These are phyloP conservation scores for Notodonta ziczac DNA, from an alignment of 2,888 invertebrate genomes.

Conservation along the genomic window DNA sequence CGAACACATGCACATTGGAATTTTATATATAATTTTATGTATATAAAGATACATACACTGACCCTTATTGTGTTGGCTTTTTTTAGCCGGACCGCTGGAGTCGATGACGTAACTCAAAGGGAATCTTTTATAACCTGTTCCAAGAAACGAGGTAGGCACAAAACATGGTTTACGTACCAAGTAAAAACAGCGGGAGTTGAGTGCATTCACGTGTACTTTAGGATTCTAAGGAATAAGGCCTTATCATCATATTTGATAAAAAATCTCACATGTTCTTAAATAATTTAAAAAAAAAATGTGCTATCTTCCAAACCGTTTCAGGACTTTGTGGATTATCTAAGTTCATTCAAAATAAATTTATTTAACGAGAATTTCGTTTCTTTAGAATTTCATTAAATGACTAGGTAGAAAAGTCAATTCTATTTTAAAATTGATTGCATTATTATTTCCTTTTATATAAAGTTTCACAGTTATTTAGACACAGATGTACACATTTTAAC, in stretches of 20 bases:
- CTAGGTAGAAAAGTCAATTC: not conserved
- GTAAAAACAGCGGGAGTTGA: conserved; percentile 26
- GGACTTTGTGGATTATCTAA: too few relatives aligned
- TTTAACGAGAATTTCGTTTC: too few relatives aligned
- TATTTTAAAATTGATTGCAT: not conserved
- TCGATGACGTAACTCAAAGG: conserved; percentile 31
- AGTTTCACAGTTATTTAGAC: not conserved
- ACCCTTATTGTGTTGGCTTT: not conserved
- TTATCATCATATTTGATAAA: not conserved
- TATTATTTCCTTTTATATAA: not conserved
- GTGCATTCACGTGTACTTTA: conserved; percentile 33
- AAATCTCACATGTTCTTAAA: too few relatives aligned
- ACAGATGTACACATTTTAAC: conserved; percentile 5
- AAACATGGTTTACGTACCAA: conserved; percentile 22
- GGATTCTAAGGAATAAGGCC: conserved; percentile 3
- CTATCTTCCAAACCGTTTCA: too few relatives aligned
- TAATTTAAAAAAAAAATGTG: too few relatives aligned
- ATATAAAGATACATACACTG: not conserved
- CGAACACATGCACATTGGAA: too few relatives aligned
- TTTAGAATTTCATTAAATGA: not conserved
- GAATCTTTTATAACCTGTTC: conserved; percentile 35
- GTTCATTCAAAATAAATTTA: too few relatives aligned
- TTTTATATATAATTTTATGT: too few relatives aligned
- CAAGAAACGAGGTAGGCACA: conserved; percentile 7
- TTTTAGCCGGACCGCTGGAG: conserved; percentile 1